A percentile compares a stretch with the other conserved stretches of the same genome.
These are phyloP conservation scores for Oreochromis niloticus DNA, from an alignment of 2,113 vertebrate genomes.

Conservation along the genomic window DNA sequence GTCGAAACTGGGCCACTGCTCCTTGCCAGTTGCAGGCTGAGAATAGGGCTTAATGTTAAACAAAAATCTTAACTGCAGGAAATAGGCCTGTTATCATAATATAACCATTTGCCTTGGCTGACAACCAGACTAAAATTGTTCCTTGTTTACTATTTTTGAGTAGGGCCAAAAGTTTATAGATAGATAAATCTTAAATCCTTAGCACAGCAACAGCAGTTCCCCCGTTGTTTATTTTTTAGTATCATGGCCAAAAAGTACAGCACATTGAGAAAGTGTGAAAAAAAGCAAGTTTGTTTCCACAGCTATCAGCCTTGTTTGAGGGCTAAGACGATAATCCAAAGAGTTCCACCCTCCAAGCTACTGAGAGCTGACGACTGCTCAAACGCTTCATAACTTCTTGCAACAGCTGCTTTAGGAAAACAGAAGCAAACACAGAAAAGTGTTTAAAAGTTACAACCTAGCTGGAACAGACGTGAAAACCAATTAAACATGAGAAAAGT, in stretches of 20 bases:
- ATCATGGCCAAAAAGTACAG: slow-evolving; percentile 51
- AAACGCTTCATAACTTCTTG: not conserved
- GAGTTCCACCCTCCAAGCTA: slow-evolving; percentile 51
- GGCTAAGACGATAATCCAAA: slow-evolving; percentile 58
- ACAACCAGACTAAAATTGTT: slow-evolving; percentile 77
- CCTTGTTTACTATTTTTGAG: slow-evolving; percentile 79
- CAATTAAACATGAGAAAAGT: not conserved
- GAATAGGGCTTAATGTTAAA: slow-evolving; percentile 81
- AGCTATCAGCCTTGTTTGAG: slow-evolving; percentile 63
- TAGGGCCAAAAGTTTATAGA: slow-evolving; percentile 59
- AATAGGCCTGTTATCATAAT: slow-evolving; percentile 86
- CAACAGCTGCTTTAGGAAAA: slow-evolving; percentile 31
- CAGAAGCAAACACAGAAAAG: slow-evolving; percentile 5
- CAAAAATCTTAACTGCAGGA: slow-evolving; percentile 90
- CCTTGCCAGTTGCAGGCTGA: slow-evolving; percentile 77
- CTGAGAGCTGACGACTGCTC: slow-evolving; percentile 22
- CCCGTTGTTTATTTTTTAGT: slow-evolving; percentile 65
- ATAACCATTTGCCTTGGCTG: slow-evolving; percentile 87
- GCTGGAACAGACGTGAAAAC: not conserved
- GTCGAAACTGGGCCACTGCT: slow-evolving; percentile 65
- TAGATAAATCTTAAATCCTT: slow-evolving; percentile 56
- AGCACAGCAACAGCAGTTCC: slow-evolving; percentile 24
- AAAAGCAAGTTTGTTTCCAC: slow-evolving; percentile 59
- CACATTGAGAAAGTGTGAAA: slow-evolving; percentile 59
- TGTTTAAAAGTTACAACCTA: slow-evolving; percentile 15